Evolutionary conservation across 2,888 invertebrate species (phyloP).

Genomic region (Drosophila bunnanda): DNA sequence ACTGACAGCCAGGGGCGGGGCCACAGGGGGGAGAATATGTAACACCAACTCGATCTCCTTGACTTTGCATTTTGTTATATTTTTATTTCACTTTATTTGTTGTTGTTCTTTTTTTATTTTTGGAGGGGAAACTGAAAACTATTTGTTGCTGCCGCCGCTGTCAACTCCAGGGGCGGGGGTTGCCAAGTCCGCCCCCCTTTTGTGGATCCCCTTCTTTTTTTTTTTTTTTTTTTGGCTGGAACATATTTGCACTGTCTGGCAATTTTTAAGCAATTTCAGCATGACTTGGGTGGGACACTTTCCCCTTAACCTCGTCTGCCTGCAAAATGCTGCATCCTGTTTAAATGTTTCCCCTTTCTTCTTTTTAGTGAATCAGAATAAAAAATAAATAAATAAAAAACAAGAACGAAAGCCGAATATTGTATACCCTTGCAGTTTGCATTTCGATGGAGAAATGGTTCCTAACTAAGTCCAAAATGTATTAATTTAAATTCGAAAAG

Average conservation of each 20-base stretch:
- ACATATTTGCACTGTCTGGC: slow-evolving; percentile 79
- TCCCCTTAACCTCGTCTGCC: slow-evolving; percentile 1
- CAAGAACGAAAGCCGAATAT: not conserved
- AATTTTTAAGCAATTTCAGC: slow-evolving; percentile 80
- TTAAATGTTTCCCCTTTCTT: slow-evolving; percentile 66
- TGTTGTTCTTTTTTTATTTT: slow-evolving; percentile 20
- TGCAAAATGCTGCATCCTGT: slow-evolving; percentile 66
- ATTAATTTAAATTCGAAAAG: not conserved
- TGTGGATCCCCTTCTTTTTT: not conserved
- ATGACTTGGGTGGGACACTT: slow-evolving; percentile 57
- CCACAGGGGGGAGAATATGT: not conserved
- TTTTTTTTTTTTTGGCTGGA: slow-evolving; percentile 45
- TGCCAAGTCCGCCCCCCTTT: slow-evolving; percentile 5
- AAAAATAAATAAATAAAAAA: not conserved
- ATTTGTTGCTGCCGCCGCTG: slow-evolving; percentile 75
- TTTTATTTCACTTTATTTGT: slow-evolving; percentile 30
- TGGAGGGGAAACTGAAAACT: slow-evolving; percentile 52
- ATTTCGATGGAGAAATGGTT: no score
- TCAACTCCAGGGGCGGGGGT: slow-evolving; percentile 57
- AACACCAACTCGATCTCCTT: slow-evolving; percentile 66
- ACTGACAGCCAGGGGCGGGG: slow-evolving; percentile 66
- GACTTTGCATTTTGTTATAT: slow-evolving; percentile 53
- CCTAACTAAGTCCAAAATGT: not conserved
- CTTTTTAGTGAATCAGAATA: slow-evolving; percentile 24
- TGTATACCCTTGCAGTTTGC: not conserved